Evolutionary conservation across 2,113 vertebrate genomes (phyloP).

Genomic region (Balaenoptera acutorostrata): DNA sequence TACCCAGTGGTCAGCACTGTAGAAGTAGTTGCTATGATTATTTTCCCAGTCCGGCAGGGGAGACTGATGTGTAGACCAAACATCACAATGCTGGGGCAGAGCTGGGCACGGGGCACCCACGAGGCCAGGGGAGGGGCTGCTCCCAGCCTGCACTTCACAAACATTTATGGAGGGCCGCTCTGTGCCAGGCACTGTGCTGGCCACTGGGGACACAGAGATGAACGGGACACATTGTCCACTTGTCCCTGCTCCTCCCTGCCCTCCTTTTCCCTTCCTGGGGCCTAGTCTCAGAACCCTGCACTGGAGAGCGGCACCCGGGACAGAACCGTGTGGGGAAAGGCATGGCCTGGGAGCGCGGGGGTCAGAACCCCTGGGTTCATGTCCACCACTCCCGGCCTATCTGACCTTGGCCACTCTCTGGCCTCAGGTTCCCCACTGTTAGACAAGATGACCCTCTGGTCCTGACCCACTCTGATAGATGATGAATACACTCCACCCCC

Average conservation of each 20-base stretch:
- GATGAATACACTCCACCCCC: not conserved
- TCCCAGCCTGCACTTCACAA: slow-evolving; percentile 18
- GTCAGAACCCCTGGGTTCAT: not conserved
- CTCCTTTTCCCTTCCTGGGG: not conserved
- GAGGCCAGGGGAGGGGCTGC: not conserved
- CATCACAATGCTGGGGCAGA: not conserved
- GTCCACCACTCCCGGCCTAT: not conserved
- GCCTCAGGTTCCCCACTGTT: not conserved
- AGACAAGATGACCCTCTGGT: not conserved
- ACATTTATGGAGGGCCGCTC: slow-evolving; percentile 54
- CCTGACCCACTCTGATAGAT: not conserved
- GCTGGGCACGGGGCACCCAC: not conserved
- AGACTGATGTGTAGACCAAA: not conserved
- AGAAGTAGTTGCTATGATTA: not conserved
- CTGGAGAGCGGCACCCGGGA: not conserved
- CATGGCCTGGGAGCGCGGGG: not conserved
- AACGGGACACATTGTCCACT: slow-evolving; percentile 62
- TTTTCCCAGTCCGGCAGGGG: not conserved
- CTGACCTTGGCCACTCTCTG: not conserved
- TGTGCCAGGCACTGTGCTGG: slow-evolving; percentile 61
- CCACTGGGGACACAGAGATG: slow-evolving; percentile 43
- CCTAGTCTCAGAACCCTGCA: not conserved
- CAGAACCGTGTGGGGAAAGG: not conserved
- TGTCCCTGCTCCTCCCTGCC: not conserved
- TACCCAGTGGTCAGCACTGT: not conserved